Percentiles rank a stretch among this genome's conserved stretches.
These are phyloP conservation scores for Turritopsis rubra DNA, from an alignment of 30 jellyfish, hydroid and myxozoan species.

Conservation along the genomic window DNA sequence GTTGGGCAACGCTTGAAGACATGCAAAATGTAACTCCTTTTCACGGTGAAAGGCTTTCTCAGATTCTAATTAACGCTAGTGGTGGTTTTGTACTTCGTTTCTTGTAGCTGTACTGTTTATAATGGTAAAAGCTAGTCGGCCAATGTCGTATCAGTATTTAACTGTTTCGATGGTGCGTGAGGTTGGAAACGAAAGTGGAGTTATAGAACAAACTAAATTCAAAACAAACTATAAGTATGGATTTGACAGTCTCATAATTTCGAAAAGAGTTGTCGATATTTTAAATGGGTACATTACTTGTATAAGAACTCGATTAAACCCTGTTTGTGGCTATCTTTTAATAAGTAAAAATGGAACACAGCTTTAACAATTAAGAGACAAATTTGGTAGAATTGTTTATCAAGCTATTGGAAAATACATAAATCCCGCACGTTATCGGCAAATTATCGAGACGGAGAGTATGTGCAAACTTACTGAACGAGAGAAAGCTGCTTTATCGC, in stretches of 20 bases:
- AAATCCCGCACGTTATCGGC: too few relatives aligned
- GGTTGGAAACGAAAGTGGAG: conserved; percentile 13
- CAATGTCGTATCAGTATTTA: conserved; percentile 33
- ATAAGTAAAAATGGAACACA: not conserved
- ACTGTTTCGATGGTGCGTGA: conserved; percentile 24
- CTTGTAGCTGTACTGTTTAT: conserved; percentile 27
- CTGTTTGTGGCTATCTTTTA: not conserved
- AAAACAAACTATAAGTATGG: not conserved
- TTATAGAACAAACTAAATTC: not conserved
- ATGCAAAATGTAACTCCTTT: conserved; percentile 13
- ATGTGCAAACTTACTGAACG: too few relatives aligned
- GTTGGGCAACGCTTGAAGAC: conserved; percentile 34
- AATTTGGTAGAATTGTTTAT: too few relatives aligned
- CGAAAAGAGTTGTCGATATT: not conserved
- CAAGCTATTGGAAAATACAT: too few relatives aligned
- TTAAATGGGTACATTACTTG: not conserved
- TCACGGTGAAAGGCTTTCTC: conserved; percentile 16
- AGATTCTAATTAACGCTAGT: not conserved
- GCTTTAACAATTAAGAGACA: not conserved
- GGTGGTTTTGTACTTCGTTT: conserved; percentile 21
- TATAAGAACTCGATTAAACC: not conserved
- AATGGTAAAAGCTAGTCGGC: conserved; percentile 31
- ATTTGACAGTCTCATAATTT: not conserved
- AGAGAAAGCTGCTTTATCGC: too few relatives aligned
- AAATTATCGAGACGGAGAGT: too few relatives aligned